phyloP scores from a whole-genome alignment of 2,888 invertebrate genomes.

The Andricus quercusramuli region DNA sequence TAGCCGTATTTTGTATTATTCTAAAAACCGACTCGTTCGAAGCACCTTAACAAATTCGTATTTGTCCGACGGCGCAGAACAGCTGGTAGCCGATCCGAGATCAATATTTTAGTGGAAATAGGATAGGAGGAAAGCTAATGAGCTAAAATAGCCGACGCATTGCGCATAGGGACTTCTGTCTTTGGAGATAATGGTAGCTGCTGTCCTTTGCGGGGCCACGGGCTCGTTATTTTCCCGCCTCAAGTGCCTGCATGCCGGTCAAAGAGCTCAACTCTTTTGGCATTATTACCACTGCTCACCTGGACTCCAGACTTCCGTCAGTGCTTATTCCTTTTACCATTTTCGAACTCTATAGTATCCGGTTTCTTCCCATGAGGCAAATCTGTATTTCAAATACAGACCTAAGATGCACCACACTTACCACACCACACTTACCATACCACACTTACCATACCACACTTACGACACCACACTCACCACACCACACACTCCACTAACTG shows the following conservation, averaged over 20 bases:
- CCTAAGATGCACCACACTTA: too few species aligned
- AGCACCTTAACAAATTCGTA: slow-evolving; percentile 42
- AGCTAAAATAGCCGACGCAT: slow-evolving; percentile 43
- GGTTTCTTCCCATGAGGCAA: slow-evolving; percentile 1
- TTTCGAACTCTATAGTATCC: background rate
- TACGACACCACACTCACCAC: too few species aligned
- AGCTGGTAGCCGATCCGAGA: slow-evolving; percentile 12
- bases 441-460: too few species aligned
- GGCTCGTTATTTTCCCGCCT: slow-evolving; percentile 47
- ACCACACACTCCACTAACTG: too few species aligned
- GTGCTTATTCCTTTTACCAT: slow-evolving; percentile 15
- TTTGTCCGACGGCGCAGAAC: background rate
- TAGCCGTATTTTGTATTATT: too few species aligned
- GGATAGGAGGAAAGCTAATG: slow-evolving; percentile 40
- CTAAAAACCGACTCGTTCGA: too few species aligned
- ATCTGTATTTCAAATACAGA: background rate
- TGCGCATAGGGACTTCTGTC: slow-evolving; percentile 51
- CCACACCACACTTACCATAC: too few species aligned
- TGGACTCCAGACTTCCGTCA: slow-evolving; percentile 23
- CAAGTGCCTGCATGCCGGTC: slow-evolving; percentile 13
- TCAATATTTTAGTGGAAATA: slow-evolving; percentile 43
- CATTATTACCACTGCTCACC: slow-evolving; percentile 39
- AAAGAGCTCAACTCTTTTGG: slow-evolving; percentile 32
- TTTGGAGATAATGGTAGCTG: slow-evolving; percentile 53
- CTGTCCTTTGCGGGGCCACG: slow-evolving; percentile 51